These are phyloP conservation scores for Pelecanoides urinatrix DNA, from an alignment of 2,113 vertebrate species.

Conservation along the genomic window DNA sequence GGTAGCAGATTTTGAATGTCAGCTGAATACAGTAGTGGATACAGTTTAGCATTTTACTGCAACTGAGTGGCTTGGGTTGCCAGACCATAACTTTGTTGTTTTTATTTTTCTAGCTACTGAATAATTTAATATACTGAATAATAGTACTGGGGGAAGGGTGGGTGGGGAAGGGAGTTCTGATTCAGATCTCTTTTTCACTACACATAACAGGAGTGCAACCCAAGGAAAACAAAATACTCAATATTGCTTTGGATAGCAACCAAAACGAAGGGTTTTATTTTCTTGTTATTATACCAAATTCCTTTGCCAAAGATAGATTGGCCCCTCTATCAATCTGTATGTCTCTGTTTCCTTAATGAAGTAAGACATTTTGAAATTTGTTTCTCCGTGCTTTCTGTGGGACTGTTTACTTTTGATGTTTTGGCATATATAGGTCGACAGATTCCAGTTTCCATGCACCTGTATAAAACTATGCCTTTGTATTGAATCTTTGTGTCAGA, in stretches of 20 bases:
- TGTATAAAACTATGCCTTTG: background rate
- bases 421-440: background rate
- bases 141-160: background rate
- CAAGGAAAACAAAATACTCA: background rate
- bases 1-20: background rate
- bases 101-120: background rate
- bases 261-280: rapidly evolving
- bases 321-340: background rate
- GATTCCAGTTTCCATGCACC: background rate
- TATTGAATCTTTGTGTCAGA: background rate
- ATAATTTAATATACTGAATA: background rate
- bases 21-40: background rate
- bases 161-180: background rate
- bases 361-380: background rate
- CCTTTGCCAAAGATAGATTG: background rate
- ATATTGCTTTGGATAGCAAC: background rate
- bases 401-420: background rate
- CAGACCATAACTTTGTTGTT: background rate
- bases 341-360: background rate
- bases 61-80: background rate
- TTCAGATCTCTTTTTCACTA: background rate
- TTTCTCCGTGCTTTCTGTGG: background rate
- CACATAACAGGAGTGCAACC: background rate
- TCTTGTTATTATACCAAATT: background rate
- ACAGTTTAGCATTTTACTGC: background rate